phyloP scores from a whole-genome alignment of 2,797 vertebrate species.

The Lagocephalus sceleratus region DNA sequence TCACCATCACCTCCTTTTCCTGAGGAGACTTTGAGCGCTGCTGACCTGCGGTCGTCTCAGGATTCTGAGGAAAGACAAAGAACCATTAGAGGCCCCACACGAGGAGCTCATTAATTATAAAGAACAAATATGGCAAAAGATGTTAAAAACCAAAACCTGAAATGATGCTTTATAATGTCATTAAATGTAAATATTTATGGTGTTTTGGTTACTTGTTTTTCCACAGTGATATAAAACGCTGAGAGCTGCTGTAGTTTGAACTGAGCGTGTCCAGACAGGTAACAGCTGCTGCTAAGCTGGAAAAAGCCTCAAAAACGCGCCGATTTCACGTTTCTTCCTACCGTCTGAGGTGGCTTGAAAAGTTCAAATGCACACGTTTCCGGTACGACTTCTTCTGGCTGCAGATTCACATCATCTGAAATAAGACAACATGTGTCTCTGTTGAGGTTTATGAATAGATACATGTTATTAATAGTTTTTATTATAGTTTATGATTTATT shows the following conservation, averaged over 20 bases:
- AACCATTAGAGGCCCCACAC: background rate
- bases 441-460: too few relatives aligned
- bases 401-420: constrained; percentile 65
- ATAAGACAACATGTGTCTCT: constrained; percentile 6
- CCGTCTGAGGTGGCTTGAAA: constrained; percentile 54
- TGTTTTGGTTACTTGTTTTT: background rate
- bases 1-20: background rate
- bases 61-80: constrained; percentile 23
- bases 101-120: background rate
- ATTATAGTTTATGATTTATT: too few relatives aligned
- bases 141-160: background rate
- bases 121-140: background rate
- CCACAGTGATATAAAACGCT: too few relatives aligned
- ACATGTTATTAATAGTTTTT: too few relatives aligned
- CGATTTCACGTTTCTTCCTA: constrained; percentile 4
- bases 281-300: background rate
- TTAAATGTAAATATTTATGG: background rate
- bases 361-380: constrained; percentile 84
- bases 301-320: background rate
- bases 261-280: too few relatives aligned
- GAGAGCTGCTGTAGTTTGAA: too few relatives aligned
- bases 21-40: background rate
- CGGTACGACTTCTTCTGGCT: constrained; percentile 66
- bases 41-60: background rate
- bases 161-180: background rate